Conservation (phyloP, 2,797 vertebrate species). For the Xenops minutus region DNA sequence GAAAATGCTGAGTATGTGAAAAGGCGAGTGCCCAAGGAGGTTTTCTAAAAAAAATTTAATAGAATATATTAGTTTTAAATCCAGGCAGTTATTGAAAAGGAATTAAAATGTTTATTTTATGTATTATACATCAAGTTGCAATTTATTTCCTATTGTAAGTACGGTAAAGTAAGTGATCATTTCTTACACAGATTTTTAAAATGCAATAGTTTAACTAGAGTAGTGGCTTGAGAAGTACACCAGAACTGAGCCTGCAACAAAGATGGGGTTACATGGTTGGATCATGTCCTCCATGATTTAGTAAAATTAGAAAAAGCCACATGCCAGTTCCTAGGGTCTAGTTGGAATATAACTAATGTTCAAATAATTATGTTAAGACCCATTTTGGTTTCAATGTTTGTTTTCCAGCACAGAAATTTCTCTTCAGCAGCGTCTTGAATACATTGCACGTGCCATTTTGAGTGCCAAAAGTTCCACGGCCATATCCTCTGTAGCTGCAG, state of each 20-base stretch:
- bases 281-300: not conserved
- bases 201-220: not conserved
- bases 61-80: not conserved
- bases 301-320: not conserved
- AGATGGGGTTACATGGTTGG: not conserved
- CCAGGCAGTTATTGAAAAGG: not conserved
- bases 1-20: not conserved
- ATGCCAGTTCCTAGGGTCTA: not conserved
- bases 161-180: accelerated
- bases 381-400: not conserved
- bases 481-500: conserved; percentile 88
- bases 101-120: not conserved
- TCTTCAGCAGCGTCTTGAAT: conserved; percentile 93
- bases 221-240: not conserved
- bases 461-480: conserved; percentile 96
- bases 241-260: not conserved
- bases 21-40: not conserved
- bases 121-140: not conserved
- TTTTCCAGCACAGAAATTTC: conserved; percentile 91
- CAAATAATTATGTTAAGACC: not conserved
- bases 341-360: not conserved
- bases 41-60: not conserved
- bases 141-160: not conserved
- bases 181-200: not conserved
- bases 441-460: conserved; percentile 94